Percentiles rank a stretch among this genome's conserved stretches.
These are phyloP conservation scores for Megalonaias nervosa DNA, from an alignment of 1,140 invertebrate genomes.

Conservation along the genomic window DNA sequence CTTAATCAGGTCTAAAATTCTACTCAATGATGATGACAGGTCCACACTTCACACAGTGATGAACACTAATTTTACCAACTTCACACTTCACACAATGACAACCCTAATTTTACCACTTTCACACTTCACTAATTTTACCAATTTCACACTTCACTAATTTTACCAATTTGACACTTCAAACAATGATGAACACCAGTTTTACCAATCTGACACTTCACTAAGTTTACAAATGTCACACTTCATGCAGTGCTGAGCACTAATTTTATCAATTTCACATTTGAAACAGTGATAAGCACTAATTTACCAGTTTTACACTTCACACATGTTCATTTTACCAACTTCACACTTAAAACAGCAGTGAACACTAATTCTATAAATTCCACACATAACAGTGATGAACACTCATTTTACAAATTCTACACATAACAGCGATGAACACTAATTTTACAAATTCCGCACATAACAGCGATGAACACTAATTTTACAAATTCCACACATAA, in stretches of 20 bases:
- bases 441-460: background rate
- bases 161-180: background rate
- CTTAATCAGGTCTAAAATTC: too few relatives aligned
- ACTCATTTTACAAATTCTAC: background rate
- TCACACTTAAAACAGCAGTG: too few relatives aligned
- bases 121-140: background rate
- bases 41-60: too few relatives aligned
- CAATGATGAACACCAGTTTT: background rate
- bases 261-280: background rate
- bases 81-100: background rate
- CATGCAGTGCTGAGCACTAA: background rate
- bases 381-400: background rate
- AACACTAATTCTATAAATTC: too few relatives aligned
- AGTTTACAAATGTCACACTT: background rate
- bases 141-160: background rate
- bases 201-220: background rate
- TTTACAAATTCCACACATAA: background rate
- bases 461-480: background rate
- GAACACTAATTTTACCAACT: background rate
- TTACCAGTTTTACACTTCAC: background rate
- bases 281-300: background rate
- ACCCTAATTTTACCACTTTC: background rate
- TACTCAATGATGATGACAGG: too few relatives aligned
- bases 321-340: too few relatives aligned
- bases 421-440: background rate